phyloP scores from a whole-genome alignment of 30 jellyfish, hydroid and myxozoan genomes.

The Nemopilema nomurai region DNA sequence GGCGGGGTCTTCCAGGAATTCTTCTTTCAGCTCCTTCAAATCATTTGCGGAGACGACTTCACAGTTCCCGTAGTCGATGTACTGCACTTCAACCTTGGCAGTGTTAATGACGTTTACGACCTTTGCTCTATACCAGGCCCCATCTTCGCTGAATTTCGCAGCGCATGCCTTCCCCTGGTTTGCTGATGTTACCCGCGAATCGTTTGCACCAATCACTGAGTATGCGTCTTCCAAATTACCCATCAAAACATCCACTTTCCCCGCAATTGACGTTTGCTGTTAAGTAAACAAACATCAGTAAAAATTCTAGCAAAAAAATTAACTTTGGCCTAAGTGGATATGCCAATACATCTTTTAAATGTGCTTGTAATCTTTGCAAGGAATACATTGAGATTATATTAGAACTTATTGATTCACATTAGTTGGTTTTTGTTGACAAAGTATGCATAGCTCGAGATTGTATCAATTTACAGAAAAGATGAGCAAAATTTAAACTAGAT shows the following conservation, averaged over 20 bases:
- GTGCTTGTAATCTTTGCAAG: too few species aligned
- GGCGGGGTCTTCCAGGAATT: constrained; percentile 43
- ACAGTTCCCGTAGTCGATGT: constrained; percentile 78
- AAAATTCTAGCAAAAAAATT: background rate
- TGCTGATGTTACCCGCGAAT: constrained; percentile 27
- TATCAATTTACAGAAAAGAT: too few species aligned
- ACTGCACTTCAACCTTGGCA: constrained; percentile 36
- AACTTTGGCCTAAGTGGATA: too few species aligned
- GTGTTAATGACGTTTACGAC: constrained; percentile 40
- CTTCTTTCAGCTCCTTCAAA: constrained; percentile 48
- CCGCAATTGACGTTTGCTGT: constrained; percentile 17
- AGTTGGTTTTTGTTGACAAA: too few species aligned
- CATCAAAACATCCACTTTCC: constrained; percentile 32
- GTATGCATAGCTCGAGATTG: too few species aligned
- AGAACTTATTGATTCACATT: too few species aligned
- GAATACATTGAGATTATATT: too few species aligned
- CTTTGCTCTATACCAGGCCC: constrained; percentile 79
- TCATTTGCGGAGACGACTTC: constrained; percentile 28
- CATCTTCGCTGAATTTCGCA: constrained; percentile 70
- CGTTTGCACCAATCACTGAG: constrained; percentile 25
- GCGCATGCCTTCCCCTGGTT: constrained; percentile 64
- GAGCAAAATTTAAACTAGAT: too few species aligned
- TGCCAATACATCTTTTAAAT: too few species aligned
- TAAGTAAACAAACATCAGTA: background rate
- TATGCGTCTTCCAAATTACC: constrained; percentile 51